These are phyloP conservation scores for Monoplex corrugatus DNA, from an alignment of 2,888 invertebrate genomes.

Conservation along the genomic window DNA sequence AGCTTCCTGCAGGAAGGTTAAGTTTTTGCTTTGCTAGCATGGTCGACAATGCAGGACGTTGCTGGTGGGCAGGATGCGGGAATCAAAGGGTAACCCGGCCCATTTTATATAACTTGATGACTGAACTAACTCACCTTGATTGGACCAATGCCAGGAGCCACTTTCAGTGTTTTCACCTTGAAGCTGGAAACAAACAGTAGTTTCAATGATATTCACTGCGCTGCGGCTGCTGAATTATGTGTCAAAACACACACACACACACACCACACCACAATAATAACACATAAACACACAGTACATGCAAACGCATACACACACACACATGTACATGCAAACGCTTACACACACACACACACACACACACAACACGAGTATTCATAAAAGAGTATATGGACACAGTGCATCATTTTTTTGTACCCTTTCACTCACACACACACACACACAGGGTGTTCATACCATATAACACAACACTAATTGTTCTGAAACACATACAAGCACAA, in stretches of 20 bases:
- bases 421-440: no score
- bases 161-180: neutral
- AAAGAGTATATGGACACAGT: no score
- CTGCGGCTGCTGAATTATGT: neutral
- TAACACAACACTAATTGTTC: no score
- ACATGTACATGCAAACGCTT: neutral
- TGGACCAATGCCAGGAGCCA: conserved; percentile 36
- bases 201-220: neutral
- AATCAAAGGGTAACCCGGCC: no score
- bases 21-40: no score
- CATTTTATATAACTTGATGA: no score
- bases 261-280: no score
- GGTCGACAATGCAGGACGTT: no score
- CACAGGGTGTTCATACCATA: no score
- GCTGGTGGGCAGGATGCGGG: no score
- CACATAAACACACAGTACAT: neutral
- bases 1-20: no score
- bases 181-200: conserved; percentile 11
- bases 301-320: neutral
- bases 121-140: conserved; percentile 6
- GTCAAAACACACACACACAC: neutral
- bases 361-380: neutral
- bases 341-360: neutral
- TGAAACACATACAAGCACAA: neutral
- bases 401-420: no score